Base-by-base conservation (phyloP, 1,140 invertebrate species). In the Lordiphosa mommai region DNA sequence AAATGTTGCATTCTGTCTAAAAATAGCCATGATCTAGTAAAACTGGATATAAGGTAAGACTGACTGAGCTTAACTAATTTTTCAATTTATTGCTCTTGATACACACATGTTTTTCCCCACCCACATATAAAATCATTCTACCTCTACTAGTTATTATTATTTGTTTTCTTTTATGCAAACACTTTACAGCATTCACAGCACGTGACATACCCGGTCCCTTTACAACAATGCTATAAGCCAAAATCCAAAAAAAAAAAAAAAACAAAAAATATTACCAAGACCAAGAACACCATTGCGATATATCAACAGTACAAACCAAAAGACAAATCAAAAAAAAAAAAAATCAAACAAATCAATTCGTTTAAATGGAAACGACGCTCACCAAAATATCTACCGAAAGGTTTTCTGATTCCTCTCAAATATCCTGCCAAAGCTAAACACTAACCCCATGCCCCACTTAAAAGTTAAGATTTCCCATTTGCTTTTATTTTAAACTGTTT, bases 121-220 rank as follows among this genome's bases (percentile, higher is more conserved):
- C 20, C 0, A 29, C 20, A n/a, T 4, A 5, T n/a, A 27, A 20
- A 43, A 43, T 27, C 20, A 17, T 23, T 20, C 20, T 46, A 64
- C 41, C 34, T 49, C 44, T 61, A 34, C 37, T 64, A 46, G 53
- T 63, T 79, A 51, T 37, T 34, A 56, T 61, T 59, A 48, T 58
- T 58, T 76, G 61, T 63, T 63, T 73, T 61, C 41, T 68, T 73
- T 69, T 84, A 49, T 64, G 72, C 55, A 61, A 67, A 84, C 79
- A 86, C 61, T 74, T 87, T 86, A 63, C 84, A 87, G 84, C 84
- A 65, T 87, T 84, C 77, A 86, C 84, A 69, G 64, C 72, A 79
- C 70, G 71, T 61, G 80, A 86, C 67, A 86, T 86, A 80, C 67
- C 72, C 84, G 84, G 84, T 79, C 69, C 84, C 84, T 87, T 84